A percentile compares a stretch with the other conserved stretches of the same genome.
Conservation (phyloP, 2,888 invertebrate genomes). For the Oegoconia quadripuncta region DNA sequence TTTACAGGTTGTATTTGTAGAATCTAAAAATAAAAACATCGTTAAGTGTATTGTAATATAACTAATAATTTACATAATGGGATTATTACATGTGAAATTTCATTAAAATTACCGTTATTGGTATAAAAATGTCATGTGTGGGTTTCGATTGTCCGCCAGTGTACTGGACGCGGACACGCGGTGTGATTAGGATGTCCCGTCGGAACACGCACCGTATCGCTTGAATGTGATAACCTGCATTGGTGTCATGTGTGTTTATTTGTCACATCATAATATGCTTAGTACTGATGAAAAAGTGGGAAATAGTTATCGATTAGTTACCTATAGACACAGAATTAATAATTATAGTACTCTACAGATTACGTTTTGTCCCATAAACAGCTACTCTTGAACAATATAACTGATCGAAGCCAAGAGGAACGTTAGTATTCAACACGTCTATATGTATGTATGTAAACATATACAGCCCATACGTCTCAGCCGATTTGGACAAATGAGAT, state of each 20-base stretch:
- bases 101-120: background rate
- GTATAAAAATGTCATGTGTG: background rate
- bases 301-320: background rate
- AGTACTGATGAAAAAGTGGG: background rate
- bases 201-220: constrained; percentile 45
- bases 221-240: constrained; percentile 59
- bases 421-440: too few species aligned
- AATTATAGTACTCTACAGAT: background rate
- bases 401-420: too few species aligned
- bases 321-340: background rate
- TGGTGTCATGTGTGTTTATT: constrained; percentile 49
- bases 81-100: background rate
- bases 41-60: background rate
- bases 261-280: constrained; percentile 2
- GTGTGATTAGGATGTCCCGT: constrained; percentile 76
- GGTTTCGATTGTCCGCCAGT: constrained; percentile 7
- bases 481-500: too few species aligned
- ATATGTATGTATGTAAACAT: too few species aligned
- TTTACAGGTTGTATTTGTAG: background rate
- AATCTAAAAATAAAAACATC: background rate
- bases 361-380: too few species aligned
- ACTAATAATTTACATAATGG: too few species aligned
- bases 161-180: constrained; percentile 57
- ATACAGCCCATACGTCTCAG: too few species aligned
- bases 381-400: too few species aligned